phyloP scores from a whole-genome alignment of 2,113 vertebrate species.

The Phaethon lepturus region DNA sequence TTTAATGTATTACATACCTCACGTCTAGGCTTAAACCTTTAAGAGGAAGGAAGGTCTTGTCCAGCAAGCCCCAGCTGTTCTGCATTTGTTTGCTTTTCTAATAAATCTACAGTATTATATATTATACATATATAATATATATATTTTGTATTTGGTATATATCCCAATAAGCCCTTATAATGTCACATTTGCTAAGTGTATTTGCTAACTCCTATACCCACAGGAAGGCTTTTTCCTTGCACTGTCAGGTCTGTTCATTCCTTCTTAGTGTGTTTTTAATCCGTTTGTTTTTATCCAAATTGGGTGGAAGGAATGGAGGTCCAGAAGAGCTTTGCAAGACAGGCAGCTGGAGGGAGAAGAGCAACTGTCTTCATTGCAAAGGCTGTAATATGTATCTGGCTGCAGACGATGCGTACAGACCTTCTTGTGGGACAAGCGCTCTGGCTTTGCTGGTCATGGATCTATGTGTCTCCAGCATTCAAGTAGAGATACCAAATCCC shows the following conservation, averaged over 20 bases:
- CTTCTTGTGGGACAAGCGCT: neutral
- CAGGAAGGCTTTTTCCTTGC: neutral
- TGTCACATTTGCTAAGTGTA: neutral
- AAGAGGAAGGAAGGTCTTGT: neutral
- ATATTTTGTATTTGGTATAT: neutral
- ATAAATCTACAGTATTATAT: neutral
- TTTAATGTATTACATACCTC: neutral
- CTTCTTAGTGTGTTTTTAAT: neutral
- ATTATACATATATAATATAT: no score
- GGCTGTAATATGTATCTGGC: rapidly evolving
- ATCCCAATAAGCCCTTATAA: neutral
- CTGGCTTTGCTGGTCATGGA: neutral
- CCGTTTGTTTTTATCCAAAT: neutral
- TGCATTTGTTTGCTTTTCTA: neutral
- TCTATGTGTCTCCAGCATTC: neutral
- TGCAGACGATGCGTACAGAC: rapidly evolving
- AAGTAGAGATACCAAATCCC: neutral
- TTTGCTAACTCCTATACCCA: neutral
- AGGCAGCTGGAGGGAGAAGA: neutral
- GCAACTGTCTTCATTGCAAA: neutral
- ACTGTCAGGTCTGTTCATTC: rapidly evolving
- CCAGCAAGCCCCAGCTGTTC: neutral
- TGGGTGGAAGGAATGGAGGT: neutral
- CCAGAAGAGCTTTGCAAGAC: neutral
- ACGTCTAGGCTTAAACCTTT: neutral